Percentiles rank a stretch among this genome's conserved stretches.
Conservation (phyloP, 2,888 invertebrate species). For the Timema podura region DNA sequence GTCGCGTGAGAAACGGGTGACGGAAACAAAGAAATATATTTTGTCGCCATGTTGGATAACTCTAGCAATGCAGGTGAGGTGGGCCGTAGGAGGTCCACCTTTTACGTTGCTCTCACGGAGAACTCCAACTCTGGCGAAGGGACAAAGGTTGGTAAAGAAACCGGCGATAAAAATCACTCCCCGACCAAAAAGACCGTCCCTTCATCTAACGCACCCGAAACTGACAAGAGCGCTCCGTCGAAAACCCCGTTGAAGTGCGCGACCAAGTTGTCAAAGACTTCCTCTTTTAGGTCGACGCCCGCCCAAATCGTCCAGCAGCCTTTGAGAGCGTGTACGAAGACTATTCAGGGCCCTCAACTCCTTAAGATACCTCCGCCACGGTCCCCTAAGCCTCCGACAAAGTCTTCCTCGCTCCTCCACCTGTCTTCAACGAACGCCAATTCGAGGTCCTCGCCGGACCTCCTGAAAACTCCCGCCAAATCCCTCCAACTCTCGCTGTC, state of each 20-base stretch:
- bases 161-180: neutral
- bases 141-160: neutral
- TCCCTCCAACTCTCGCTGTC: constrained; percentile 28
- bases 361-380: constrained; percentile 19
- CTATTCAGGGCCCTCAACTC: constrained; percentile 26
- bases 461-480: constrained; percentile 20
- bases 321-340: constrained; percentile 22
- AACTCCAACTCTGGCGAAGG: neutral
- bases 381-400: constrained; percentile 13
- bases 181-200: constrained; percentile 7
- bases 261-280: neutral
- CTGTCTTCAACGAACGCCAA: neutral
- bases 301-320: constrained; percentile 5
- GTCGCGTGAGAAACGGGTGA: no score
- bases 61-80: constrained; percentile 33
- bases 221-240: no score
- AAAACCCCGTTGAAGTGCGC: no score
- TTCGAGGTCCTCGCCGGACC: constrained; percentile 16
- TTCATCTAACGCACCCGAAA: no score
- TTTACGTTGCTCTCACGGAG: constrained; percentile 62
- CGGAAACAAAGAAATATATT: constrained; percentile 16
- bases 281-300: neutral
- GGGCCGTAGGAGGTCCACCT: constrained; percentile 63
- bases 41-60: constrained; percentile 46
- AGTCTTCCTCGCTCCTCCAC: constrained; percentile 19